These are phyloP conservation scores for Malurus alboscapulatus DNA, from an alignment of 2,113 vertebrate genomes.

Conservation along the genomic window DNA sequence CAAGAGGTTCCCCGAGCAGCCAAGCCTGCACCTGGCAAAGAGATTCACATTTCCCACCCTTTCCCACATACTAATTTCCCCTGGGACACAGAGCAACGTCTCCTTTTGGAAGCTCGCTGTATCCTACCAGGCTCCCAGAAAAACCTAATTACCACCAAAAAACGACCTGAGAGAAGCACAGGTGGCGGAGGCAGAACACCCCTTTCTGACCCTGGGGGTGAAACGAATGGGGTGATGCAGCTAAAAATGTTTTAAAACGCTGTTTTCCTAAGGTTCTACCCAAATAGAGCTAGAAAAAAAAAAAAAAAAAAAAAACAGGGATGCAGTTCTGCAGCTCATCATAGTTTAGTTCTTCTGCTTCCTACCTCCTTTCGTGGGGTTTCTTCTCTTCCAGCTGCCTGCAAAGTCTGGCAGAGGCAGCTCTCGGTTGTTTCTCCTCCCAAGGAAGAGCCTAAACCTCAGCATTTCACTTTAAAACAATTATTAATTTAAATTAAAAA, in stretches of 20 bases:
- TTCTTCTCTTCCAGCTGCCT: neutral
- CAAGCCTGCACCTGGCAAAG: neutral
- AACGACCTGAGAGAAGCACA: neutral
- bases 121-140: neutral
- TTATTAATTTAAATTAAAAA: no score
- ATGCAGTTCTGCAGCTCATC: neutral
- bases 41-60: neutral
- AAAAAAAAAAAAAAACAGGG: no score
- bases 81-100: neutral
- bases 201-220: neutral
- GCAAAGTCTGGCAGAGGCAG: neutral
- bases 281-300: neutral
- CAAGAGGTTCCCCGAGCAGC: neutral
- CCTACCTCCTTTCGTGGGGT: neutral
- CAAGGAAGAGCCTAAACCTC: neutral
- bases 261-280: neutral
- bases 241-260: neutral
- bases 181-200: neutral
- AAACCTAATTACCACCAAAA: neutral
- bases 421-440: neutral
- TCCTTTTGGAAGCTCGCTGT: neutral
- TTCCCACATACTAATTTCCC: neutral
- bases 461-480: neutral
- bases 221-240: fast-evolving
- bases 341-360: neutral